Evolutionary conservation across 2,113 vertebrate species (phyloP).

Genomic region (Nesogale talazaci): DNA sequence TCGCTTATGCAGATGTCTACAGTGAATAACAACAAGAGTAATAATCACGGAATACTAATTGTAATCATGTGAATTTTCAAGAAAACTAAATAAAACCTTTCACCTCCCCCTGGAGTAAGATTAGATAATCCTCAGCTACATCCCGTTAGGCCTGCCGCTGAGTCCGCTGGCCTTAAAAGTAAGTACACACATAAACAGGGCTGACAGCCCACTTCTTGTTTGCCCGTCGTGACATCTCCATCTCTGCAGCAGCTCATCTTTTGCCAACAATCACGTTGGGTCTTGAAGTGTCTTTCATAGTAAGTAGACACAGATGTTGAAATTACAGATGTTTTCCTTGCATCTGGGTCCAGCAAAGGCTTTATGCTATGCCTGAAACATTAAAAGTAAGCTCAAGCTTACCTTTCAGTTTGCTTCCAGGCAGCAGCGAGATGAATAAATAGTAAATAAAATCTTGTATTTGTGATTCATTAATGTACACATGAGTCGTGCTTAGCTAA

Average conservation of each 20-base stretch:
- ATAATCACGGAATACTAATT: constrained; percentile 55
- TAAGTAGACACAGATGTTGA: constrained; percentile 63
- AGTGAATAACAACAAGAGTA: constrained; percentile 31
- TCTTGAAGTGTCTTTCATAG: constrained; percentile 58
- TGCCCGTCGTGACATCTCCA: not conserved
- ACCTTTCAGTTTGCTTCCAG: not conserved
- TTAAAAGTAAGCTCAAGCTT: not conserved
- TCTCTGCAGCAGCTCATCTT: not conserved
- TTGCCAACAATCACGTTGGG: constrained; percentile 43
- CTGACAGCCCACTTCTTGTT: not conserved
- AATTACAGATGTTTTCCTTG: constrained; percentile 65
- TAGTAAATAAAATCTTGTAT: not conserved
- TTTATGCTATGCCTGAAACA: constrained; percentile 48
- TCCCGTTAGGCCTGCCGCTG: not conserved
- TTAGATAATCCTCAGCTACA: not conserved
- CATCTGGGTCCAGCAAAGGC: constrained; percentile 53
- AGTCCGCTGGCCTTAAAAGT: not conserved
- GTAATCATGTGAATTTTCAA: constrained; percentile 9
- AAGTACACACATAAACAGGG: not conserved
- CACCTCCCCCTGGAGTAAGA: not conserved
- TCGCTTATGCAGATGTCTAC: constrained; percentile 46
- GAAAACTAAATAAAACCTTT: constrained; percentile 51
- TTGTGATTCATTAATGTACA: not conserved
- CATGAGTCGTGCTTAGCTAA: constrained; percentile 13
- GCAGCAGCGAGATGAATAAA: constrained; percentile 26